Percentiles rank a stretch among this genome's conserved stretches.
Conservation (phyloP, 2,888 invertebrate species). For the Abscondita cerata region DNA sequence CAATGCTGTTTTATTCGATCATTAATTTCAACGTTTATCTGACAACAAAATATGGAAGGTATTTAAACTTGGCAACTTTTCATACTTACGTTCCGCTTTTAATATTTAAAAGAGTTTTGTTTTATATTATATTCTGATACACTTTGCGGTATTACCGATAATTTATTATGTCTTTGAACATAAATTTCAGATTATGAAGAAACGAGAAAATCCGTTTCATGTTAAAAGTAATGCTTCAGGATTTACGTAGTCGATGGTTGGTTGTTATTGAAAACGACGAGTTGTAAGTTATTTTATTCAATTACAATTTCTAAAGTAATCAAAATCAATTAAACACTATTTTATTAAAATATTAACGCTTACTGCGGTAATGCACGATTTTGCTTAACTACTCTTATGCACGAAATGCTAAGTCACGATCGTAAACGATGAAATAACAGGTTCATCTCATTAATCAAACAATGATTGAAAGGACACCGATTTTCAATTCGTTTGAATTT, state of each 20-base stretch:
- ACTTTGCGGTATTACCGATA: not conserved
- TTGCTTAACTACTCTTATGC: constrained; percentile 32
- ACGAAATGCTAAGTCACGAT: constrained; percentile 35
- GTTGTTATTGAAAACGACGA: constrained; percentile 4
- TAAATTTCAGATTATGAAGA: constrained; percentile 6
- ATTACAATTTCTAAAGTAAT: constrained; percentile 18
- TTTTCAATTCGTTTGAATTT: too few species aligned
- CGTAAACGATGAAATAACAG: constrained; percentile 20
- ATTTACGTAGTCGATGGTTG: not conserved
- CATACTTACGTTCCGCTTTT: not conserved
- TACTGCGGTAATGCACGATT: constrained; percentile 35
- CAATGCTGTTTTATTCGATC: too few species aligned
- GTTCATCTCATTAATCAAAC: not conserved
- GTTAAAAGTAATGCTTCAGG: too few species aligned
- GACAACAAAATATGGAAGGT: too few species aligned
- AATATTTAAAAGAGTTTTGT: not conserved
- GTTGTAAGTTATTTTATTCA: not conserved
- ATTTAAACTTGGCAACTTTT: not conserved
- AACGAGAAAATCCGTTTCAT: not conserved
- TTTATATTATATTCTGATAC: not conserved
- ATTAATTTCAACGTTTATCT: too few species aligned
- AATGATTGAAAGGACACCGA: too few species aligned
- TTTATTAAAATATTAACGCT: constrained; percentile 36
- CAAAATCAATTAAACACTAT: constrained; percentile 34
- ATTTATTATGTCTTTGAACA: not conserved